phyloP scores from a whole-genome alignment of 2,797 vertebrate genomes.

The Mastacembelus armatus region DNA sequence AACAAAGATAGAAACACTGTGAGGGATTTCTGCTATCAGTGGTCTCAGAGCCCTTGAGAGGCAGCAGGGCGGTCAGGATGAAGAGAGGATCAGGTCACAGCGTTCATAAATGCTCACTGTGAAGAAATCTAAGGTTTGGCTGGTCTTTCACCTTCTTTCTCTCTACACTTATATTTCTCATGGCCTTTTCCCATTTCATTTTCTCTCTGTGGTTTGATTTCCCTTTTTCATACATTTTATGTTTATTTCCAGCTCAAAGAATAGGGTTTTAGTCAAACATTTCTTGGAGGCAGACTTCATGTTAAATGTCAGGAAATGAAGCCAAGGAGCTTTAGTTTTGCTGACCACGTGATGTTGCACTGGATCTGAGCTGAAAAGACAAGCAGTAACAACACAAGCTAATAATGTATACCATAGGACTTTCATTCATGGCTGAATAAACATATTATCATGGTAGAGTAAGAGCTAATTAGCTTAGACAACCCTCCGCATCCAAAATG shows the following conservation, averaged over 20 bases:
- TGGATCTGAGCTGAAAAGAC: no score
- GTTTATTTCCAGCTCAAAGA: conserved; percentile 18
- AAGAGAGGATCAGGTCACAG: not conserved
- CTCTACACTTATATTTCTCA: conserved; percentile 26
- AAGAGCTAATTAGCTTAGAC: no score
- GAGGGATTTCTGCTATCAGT: conserved; percentile 33
- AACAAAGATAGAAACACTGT: conserved; percentile 41
- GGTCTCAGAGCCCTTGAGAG: conserved; percentile 15
- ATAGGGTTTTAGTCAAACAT: not conserved
- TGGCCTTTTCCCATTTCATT: conserved; percentile 24
- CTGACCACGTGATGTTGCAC: not conserved
- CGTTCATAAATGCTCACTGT: not conserved
- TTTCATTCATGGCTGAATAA: no score
- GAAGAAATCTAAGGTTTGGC: conserved; percentile 7
- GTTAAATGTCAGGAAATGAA: not conserved
- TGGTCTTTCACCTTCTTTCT: conserved; percentile 21
- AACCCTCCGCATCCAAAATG: no score
- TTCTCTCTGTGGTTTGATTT: conserved; percentile 5
- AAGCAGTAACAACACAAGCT: no score
- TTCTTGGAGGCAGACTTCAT: not conserved
- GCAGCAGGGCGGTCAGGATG: not conserved
- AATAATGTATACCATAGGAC: no score
- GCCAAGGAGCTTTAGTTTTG: not conserved
- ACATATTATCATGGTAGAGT: no score
- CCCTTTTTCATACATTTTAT: conserved; percentile 1